Base-by-base conservation (phyloP, 1,140 invertebrate species). In the Pogonomyrmex barbatus region DNA sequence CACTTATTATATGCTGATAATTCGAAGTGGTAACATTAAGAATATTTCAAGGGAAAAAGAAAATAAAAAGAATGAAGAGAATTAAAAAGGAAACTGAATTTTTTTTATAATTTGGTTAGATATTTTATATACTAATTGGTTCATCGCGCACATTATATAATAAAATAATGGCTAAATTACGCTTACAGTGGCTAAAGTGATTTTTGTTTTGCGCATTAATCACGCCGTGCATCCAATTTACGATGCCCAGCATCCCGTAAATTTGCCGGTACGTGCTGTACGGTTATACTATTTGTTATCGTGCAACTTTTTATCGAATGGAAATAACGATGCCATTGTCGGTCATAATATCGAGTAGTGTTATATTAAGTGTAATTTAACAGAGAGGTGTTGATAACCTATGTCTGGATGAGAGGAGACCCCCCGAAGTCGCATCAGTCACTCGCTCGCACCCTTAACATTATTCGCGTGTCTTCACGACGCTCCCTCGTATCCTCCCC, bases 401-500 rank as follows among this genome's bases (percentile, higher is more conserved):
- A 73, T 76, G 75, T 9, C n/a, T 42, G 6, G 33, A 54, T 68
- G 54, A 54, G 70, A 84, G 78, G 65, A 54, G 33, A 75, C 47
- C 65, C n/a, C 73, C 76, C 65, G 58, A 39, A 78, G 85, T 79
- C 85, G 81, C 88, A 86, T 89, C 88, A 86, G 89, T 91, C 88
- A 90, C 88, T 90, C 88, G 86, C 68, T 82, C 86, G 87, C 76
- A 56, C 62, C 87, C 88, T 86, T 89, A 92, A 91, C 92, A 87
- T 89, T 88, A 90, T 90, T 92, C 90, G 89, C 91, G 91, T 90
- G 90, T 93, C 91, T 91, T 92, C 85, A 86, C 76, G 36, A 47
- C 88, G 67, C 63, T 52, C 67, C 36, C 60, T 45, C 14, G 52
- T 60, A 73, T 54, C 70, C 65, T 24, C 6, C 50, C 52, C 42